These are phyloP conservation scores for Sisyra terminalis DNA, from an alignment of 2,888 invertebrate genomes.

Conservation along the genomic window DNA sequence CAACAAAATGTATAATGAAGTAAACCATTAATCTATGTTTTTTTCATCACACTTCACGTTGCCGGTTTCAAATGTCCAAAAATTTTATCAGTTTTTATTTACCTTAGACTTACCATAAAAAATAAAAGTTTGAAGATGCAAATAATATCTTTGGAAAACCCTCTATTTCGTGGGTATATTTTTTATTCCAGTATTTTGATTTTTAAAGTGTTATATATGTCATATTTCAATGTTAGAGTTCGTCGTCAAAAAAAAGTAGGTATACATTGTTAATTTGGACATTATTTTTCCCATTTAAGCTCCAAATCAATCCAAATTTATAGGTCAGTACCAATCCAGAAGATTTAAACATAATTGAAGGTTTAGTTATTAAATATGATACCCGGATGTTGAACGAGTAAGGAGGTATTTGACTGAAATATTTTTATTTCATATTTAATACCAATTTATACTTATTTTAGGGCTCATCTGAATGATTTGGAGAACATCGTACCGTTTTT, in stretches of 20 bases:
- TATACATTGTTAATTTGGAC: background rate
- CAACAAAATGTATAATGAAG: no score
- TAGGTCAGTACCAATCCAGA: background rate
- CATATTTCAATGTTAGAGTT: conserved; percentile 20
- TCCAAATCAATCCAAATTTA: no score
- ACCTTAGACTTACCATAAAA: no score
- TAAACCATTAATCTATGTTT: no score
- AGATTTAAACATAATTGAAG: background rate
- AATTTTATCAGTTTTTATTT: no score
- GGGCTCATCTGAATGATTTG: conserved; percentile 54
- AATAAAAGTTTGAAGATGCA: no score
- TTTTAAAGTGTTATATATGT: conserved; percentile 26
- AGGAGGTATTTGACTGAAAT: background rate
- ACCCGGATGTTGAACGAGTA: conserved; percentile 1
- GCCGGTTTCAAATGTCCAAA: no score
- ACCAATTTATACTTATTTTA: no score
- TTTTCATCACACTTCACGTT: no score
- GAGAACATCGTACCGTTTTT: conserved; percentile 55
- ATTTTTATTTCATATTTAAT: no score
- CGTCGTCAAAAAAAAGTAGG: conserved; percentile 16
- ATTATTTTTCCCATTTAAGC: background rate
- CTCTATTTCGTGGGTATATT: conserved; percentile 16
- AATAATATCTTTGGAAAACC: conserved; percentile 1
- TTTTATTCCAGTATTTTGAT: conserved; percentile 20
- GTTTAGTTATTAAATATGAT: no score